These are phyloP conservation scores for Henricia sp. DNA, from an alignment of 53 echinoderm and acorn worm genomes.

Conservation along the genomic window DNA sequence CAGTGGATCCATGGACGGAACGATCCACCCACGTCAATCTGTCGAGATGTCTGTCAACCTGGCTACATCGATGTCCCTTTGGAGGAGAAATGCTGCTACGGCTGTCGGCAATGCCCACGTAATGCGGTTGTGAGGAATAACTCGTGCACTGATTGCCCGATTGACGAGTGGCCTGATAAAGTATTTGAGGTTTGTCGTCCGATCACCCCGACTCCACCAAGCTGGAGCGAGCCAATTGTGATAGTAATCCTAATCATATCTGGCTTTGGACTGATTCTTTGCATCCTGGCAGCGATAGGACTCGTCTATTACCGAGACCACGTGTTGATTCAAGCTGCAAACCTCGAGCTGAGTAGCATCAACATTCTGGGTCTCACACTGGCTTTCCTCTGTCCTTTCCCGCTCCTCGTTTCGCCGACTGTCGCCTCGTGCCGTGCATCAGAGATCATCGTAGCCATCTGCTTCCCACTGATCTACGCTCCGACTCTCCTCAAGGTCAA, in stretches of 20 bases:
- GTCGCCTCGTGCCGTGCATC: conserved; percentile 3
- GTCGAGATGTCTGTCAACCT: conserved; percentile 47
- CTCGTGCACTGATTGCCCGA: conserved; percentile 54
- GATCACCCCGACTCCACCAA: conserved; percentile 39
- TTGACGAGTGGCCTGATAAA: conserved; percentile 65
- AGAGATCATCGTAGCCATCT: background rate
- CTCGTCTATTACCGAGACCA: conserved; percentile 17
- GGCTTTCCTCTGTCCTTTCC: conserved; percentile 19
- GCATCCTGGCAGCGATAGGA: conserved; percentile 1
- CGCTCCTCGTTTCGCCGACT: conserved; percentile 10
- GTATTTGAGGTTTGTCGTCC: conserved; percentile 59
- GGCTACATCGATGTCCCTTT: conserved; percentile 28
- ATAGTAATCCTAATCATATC: conserved; percentile 40
- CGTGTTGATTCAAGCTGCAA: conserved; percentile 33
- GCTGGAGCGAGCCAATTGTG: conserved; percentile 47
- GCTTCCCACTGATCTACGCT: conserved; percentile 51
- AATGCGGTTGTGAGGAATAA: conserved; percentile 44
- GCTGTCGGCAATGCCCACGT: conserved; percentile 32
- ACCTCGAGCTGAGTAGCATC: too few relatives aligned
- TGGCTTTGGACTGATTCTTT: conserved; percentile 34
- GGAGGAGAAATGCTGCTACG: conserved; percentile 53
- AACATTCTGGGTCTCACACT: too few relatives aligned
- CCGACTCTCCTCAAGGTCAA: conserved; percentile 56
- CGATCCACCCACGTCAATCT: conserved; percentile 65
- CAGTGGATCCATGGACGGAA: background rate